Conservation (phyloP, 2,113 vertebrate genomes). For the Gavialis gangeticus region DNA sequence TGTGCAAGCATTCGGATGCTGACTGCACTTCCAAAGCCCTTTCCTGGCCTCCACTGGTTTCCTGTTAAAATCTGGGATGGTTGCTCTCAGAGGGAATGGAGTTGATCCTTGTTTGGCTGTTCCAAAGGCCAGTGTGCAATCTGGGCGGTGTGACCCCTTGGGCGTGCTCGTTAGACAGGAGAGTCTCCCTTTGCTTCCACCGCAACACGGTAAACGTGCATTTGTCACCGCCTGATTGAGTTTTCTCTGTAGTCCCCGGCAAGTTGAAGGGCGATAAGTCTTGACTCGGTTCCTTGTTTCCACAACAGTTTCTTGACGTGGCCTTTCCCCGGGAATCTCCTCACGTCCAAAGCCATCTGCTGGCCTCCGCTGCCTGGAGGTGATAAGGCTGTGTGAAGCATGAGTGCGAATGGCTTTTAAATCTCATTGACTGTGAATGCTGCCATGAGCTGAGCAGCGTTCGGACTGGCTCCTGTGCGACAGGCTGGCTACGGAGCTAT, state of each 20-base stretch:
- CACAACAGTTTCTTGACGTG: not conserved
- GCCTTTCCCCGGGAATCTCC: constrained; percentile 5
- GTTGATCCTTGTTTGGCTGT: not conserved
- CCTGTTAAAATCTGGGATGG: not conserved
- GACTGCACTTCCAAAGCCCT: accelerated
- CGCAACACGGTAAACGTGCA: not conserved
- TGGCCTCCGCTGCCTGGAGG: constrained; percentile 28
- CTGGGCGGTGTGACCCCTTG: accelerated
- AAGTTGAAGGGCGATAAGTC: not conserved
- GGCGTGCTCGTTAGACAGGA: not conserved
- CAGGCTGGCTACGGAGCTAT: not conserved
- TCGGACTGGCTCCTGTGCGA: not conserved
- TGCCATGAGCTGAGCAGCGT: not conserved
- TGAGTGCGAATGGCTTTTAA: constrained; percentile 22
- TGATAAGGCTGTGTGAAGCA: constrained; percentile 15
- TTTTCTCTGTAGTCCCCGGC: not conserved
- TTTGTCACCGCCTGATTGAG: not conserved
- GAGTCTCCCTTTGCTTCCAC: not conserved
- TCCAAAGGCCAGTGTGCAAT: not conserved
- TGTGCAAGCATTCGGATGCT: not conserved
- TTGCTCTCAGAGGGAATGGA: not conserved
- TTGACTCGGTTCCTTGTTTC: not conserved
- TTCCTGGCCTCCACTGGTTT: accelerated
- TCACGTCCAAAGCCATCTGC: not conserved
- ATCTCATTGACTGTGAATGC: constrained; percentile 28